Evolutionary conservation across 2,113 vertebrate genomes (phyloP).

Genomic region (Turnix velox): DNA sequence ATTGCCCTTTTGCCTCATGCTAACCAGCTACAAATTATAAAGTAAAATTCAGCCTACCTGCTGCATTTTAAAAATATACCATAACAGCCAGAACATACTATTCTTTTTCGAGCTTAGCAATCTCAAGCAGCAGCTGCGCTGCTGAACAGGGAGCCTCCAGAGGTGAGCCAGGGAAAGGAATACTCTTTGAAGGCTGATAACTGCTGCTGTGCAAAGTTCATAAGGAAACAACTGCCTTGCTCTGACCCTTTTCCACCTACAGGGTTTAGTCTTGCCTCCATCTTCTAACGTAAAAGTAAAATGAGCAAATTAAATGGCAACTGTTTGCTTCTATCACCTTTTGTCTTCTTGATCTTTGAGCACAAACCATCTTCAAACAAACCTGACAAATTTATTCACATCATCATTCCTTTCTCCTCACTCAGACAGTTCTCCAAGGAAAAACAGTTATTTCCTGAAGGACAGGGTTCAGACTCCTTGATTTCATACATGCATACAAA

Average conservation of each 20-base stretch:
- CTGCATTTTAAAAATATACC: not conserved
- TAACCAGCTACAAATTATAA: not conserved
- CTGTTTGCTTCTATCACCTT: not conserved
- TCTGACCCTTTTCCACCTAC: not conserved
- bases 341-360: not conserved
- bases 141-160: fast-evolving
- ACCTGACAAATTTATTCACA: not conserved
- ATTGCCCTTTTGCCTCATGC: not conserved
- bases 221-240: not conserved
- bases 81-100: not conserved
- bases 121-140: fast-evolving
- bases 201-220: not conserved
- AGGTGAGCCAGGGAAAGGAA: not conserved
- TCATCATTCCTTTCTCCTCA: not conserved
- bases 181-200: not conserved
- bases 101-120: not conserved
- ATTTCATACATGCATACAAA: not conserved
- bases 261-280: not conserved
- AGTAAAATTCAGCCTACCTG: not conserved
- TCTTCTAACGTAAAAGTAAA: not conserved
- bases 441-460: not conserved
- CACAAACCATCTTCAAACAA: not conserved
- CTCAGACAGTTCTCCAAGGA: not conserved
- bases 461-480: not conserved
- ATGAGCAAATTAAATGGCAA: not conserved